Percentiles rank a stretch among this genome's conserved stretches.
Evolutionary conservation across 30 jellyfish, hydroid and myxozoan species (phyloP).

Genomic region (Phacellophora camtschatica): DNA sequence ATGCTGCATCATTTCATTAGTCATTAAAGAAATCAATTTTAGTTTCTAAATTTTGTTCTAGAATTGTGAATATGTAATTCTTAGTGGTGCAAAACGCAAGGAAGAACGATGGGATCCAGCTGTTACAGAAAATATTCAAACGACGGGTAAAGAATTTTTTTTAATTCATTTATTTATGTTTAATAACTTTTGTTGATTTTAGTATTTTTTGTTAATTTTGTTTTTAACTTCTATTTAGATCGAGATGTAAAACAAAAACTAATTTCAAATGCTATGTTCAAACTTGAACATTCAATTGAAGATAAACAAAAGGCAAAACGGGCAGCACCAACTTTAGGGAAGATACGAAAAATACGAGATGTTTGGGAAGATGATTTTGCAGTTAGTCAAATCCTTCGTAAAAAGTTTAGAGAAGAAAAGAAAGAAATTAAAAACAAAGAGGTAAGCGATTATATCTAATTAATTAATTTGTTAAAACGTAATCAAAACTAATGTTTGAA

Average conservation of each 20-base stretch:
- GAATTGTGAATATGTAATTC: conserved; percentile 89
- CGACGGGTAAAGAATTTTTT: conserved; percentile 94
- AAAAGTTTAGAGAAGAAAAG: conserved; percentile 91
- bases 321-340: conserved; percentile 94
- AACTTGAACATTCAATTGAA: conserved; percentile 82
- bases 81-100: conserved; percentile 97
- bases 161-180: background rate
- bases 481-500: too few relatives aligned
- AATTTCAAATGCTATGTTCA: conserved; percentile 89
- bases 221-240: too few relatives aligned
- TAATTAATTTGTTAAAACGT: too few relatives aligned
- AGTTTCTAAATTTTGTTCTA: too few relatives aligned
- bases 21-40: background rate
- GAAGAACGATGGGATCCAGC: conserved; percentile 99
- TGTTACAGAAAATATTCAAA: conserved; percentile 91
- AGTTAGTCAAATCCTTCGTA: conserved; percentile 73
- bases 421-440: conserved; percentile 45
- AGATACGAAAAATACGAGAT: conserved; percentile 77
- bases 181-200: background rate
- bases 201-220: background rate
- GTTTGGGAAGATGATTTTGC: conserved; percentile 92
- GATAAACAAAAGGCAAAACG: conserved; percentile 79
- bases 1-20: background rate
- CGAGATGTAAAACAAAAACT: conserved; percentile 89
- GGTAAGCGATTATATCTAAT: too few relatives aligned